Conservation (phyloP, 2,113 vertebrate species). For the Pseudorasbora parva region DNA sequence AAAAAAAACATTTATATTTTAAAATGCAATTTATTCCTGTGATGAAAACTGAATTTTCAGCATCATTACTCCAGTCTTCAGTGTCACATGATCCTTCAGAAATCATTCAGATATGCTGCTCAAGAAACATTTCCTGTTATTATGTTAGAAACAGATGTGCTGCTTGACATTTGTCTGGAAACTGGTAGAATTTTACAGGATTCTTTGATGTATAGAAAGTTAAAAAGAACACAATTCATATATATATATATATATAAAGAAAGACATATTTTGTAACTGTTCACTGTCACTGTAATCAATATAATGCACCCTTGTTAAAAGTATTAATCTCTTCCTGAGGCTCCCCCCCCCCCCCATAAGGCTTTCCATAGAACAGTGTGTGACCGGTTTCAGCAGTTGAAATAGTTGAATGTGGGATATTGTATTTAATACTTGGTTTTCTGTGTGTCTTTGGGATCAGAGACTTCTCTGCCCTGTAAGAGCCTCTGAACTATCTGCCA, state of each 20-base stretch:
- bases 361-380: background rate
- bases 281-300: background rate
- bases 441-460: conserved; percentile 10
- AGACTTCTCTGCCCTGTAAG: conserved; percentile 50
- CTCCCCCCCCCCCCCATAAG: no score
- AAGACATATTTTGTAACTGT: background rate
- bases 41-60: no score
- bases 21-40: no score
- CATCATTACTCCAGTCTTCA: no score
- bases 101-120: background rate
- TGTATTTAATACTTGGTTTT: conserved; percentile 3
- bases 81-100: no score
- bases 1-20: no score
- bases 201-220: background rate
- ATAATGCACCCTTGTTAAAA: background rate
- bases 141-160: background rate
- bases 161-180: background rate
- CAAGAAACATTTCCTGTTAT: background rate
- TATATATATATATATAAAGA: background rate
- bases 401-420: background rate
- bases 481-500: conserved; percentile 73
- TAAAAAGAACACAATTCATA: background rate
- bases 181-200: background rate
- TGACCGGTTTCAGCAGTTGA: background rate
- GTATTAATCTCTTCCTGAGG: background rate